phyloP scores from a whole-genome alignment of 2,888 invertebrate genomes.

The Graphium colonna region DNA sequence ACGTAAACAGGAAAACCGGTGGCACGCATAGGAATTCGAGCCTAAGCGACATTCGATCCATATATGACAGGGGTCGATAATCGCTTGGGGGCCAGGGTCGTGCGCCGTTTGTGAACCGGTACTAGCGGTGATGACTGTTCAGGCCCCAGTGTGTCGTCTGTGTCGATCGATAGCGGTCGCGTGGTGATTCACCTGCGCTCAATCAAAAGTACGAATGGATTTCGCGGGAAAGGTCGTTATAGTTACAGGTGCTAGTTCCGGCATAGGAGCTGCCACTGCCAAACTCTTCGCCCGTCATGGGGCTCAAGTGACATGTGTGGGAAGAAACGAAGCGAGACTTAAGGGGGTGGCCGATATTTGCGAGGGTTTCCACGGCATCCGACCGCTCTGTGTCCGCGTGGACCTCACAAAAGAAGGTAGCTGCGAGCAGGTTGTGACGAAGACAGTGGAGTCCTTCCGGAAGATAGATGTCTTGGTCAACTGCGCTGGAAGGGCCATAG shows the following conservation, averaged over 20 bases:
- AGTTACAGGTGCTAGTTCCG: no score
- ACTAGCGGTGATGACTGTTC: no score
- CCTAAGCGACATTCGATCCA: no score
- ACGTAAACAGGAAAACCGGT: no score
- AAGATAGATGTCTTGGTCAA: conserved; percentile 52
- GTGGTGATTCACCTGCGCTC: no score
- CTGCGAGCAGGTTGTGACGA: conserved; percentile 48
- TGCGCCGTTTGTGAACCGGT: no score
- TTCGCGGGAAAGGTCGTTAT: conserved; percentile 52
- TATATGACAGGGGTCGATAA: no score
- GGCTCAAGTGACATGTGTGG: conserved; percentile 46
- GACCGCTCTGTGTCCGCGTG: conserved; percentile 45
- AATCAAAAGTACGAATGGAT: no score
- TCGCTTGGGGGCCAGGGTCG: no score
- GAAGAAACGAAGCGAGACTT: conserved; percentile 48
- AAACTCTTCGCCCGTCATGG: conserved; percentile 49
- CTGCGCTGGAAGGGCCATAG: conserved; percentile 48
- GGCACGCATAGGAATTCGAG: no score
- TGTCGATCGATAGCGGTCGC: no score
- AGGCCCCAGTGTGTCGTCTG: no score
- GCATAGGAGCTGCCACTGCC: conserved; percentile 55
- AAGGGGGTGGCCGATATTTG: conserved; percentile 43
- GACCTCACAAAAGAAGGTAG: conserved; percentile 46
- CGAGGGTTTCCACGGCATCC: conserved; percentile 37
- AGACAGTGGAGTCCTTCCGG: conserved; percentile 44